A percentile compares a stretch with the other conserved stretches of the same genome.
These are phyloP conservation scores for Chloroclysta siterata DNA, from an alignment of 2,888 invertebrate species.

Conservation along the genomic window DNA sequence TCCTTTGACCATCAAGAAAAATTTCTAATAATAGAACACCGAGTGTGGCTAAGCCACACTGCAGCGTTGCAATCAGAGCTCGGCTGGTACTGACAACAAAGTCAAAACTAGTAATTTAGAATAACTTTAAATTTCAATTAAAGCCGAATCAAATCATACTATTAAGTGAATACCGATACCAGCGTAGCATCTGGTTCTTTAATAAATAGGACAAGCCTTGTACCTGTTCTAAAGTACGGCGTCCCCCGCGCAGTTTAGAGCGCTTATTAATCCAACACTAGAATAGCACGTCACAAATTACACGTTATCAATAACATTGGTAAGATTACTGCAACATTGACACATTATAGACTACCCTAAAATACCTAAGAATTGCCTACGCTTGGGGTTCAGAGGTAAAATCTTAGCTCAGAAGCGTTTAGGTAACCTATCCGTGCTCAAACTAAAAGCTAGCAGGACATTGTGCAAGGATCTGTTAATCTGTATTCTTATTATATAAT, in stretches of 20 bases:
- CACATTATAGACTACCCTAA: neutral
- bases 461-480: neutral
- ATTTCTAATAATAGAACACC: neutral
- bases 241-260: conserved; percentile 47
- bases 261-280: conserved; percentile 54
- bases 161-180: conserved; percentile 39
- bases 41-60: conserved; percentile 4
- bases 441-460: neutral
- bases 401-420: neutral
- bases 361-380: neutral
- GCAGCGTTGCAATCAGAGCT: conserved; percentile 6
- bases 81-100: conserved; percentile 10
- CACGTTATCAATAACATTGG: neutral
- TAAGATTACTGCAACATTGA: conserved; percentile 1
- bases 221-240: conserved; percentile 52
- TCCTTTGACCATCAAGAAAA: conserved; percentile 8
- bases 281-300: conserved; percentile 39
- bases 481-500: neutral
- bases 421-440: neutral
- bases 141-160: conserved; percentile 21
- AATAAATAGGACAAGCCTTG: conserved; percentile 31
- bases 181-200: conserved; percentile 45
- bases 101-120: conserved; percentile 6
- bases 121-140: neutral
- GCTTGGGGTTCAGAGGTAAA: neutral